A percentile compares a stretch with the other conserved stretches of the same genome.
Evolutionary conservation across 2,888 invertebrate genomes (phyloP).

Genomic region (Cyrtodaria siliqua): DNA sequence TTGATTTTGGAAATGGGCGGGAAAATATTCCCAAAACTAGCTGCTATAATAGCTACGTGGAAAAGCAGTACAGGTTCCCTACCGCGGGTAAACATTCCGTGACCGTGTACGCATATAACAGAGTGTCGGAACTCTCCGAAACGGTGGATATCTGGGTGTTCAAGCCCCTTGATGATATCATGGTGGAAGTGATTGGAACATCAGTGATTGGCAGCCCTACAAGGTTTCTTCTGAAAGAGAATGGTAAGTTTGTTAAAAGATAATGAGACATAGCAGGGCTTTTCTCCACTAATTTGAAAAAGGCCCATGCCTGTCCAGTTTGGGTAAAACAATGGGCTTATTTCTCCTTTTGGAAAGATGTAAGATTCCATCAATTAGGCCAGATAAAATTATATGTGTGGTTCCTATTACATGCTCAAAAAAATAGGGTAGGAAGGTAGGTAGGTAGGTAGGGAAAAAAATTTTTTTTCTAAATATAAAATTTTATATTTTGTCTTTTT

Average conservation of each 20-base stretch:
- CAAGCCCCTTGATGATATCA: conserved; percentile 29
- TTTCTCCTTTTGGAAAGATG: no score
- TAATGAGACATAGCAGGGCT: no score
- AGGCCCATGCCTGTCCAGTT: no score
- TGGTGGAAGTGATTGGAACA: conserved; percentile 23
- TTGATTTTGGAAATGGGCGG: conserved; percentile 48
- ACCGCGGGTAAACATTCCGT: conserved; percentile 65
- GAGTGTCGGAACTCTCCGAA: conserved; percentile 67
- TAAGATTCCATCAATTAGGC: no score
- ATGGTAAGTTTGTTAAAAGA: conserved; percentile 56
- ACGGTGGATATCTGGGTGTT: conserved; percentile 65
- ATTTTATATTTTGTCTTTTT: no score
- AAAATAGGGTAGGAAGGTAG: no score
- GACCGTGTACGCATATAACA: conserved; percentile 73
- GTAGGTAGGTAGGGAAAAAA: no score
- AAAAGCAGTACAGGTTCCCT: conserved; percentile 14
- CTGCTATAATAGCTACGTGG: background rate
- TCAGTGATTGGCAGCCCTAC: conserved; percentile 21
- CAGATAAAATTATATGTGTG: no score
- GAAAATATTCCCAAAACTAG: background rate
- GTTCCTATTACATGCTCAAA: no score
- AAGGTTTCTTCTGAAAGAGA: conserved; percentile 45
- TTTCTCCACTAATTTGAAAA: no score
- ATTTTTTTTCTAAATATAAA: no score
- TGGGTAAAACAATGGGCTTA: no score